Base-by-base conservation (phyloP, 2,888 invertebrate species). In the Oasisia sp. region DNA sequence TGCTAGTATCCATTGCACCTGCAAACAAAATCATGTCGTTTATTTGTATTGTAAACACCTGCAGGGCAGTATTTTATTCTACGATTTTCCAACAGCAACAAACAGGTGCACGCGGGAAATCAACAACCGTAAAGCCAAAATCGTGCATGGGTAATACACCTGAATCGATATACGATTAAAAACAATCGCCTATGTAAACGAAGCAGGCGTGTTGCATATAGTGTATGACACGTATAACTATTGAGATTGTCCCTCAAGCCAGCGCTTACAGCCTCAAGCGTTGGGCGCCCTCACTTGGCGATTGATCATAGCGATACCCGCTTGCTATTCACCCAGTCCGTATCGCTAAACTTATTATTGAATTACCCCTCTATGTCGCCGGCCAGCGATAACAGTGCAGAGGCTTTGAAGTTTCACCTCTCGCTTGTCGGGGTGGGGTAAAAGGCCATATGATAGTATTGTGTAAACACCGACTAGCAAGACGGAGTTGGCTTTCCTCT, bases 301-400 rank as follows among this genome's bases (percentile, higher is more conserved):
- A 74, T 27, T 74, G 74, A 27, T 74, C 74, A 74, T n/a, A 74
- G 27, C n/a, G 74, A 74, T 74, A 74, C 74, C 27, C 27, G 74
- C 7, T 74, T 27, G 74, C 74, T 74, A 74, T 74, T 74, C 74
- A 74, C 74, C 74, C 74, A 27, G 7, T 74, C 19, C 19, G 74
- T 27, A 74, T 74, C 74, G 74, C 74, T 74, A 74, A 74, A 74
- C 74, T 19, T 74, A 74, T 74, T 74, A 74, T 74, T 74, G 74
- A 74, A 74, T 74, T 74, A 74, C 74, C 74, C 27, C 27, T 74
- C 74, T 19, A 74, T 27, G 74, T n/a, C 27, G 27, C n/a, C n/a
- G 74, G 7, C 74, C 19, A 5, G 74, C 19, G 74, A 74, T 74
- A 74, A 74, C 74, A 74, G 74, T 5, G 27, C 19, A 19, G n/a